phyloP scores from a whole-genome alignment of 64 coral and sea anemone species.

The Montipora cactus region DNA sequence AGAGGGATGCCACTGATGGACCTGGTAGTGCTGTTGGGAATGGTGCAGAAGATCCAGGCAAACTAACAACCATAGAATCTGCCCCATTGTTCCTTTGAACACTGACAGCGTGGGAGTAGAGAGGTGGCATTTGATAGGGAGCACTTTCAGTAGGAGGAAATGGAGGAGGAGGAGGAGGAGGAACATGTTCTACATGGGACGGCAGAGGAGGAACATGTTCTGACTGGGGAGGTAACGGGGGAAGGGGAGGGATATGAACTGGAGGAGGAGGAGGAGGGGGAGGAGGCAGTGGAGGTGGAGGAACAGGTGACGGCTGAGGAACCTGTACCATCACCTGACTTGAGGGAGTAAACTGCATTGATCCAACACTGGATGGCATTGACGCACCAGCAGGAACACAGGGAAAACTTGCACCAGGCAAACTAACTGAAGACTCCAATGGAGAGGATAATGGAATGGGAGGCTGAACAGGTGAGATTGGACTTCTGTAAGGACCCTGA shows the following conservation, averaged over 20 bases:
- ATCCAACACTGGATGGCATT: background rate
- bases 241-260: background rate
- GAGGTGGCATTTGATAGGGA: background rate
- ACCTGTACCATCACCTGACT: background rate
- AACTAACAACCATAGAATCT: background rate
- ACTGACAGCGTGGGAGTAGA: background rate
- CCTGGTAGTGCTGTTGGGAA: background rate
- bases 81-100: background rate
- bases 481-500: conserved; percentile 18
- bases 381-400: background rate
- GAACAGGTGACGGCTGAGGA: background rate
- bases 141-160: background rate
- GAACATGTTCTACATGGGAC: background rate
- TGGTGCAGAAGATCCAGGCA: background rate
- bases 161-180: background rate
- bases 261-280: conserved; percentile 1
- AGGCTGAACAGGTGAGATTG: conserved; percentile 9
- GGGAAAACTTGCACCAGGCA: background rate
- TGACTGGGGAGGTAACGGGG: background rate
- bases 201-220: background rate
- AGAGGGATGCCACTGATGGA: background rate
- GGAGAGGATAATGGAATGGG: background rate
- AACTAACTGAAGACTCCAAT: background rate
- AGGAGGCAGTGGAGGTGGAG: conserved; percentile 18
- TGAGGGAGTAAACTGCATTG: background rate